These are phyloP conservation scores for Lochmaea capreae DNA, from an alignment of 2,888 invertebrate genomes.

Conservation along the genomic window DNA sequence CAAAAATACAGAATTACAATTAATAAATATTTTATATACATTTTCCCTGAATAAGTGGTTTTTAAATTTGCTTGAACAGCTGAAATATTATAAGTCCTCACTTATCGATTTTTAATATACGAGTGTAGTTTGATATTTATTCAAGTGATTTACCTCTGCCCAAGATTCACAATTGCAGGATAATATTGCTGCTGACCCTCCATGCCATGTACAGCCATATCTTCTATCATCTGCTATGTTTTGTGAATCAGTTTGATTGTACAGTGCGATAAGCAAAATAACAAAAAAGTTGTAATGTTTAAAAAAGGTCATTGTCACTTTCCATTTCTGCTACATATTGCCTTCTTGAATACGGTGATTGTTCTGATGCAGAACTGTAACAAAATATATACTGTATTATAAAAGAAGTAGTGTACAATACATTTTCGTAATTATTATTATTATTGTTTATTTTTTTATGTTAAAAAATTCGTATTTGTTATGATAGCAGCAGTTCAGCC, in stretches of 20 bases:
- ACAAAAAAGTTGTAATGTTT: conserved; percentile 1
- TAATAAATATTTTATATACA: background rate
- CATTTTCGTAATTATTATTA: background rate
- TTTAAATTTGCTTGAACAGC: background rate
- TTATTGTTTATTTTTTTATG: no score
- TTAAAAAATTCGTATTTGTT: no score
- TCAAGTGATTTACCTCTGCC: conserved; percentile 53
- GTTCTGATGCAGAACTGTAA: conserved; percentile 14
- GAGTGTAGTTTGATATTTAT: no score
- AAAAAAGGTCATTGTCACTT: conserved; percentile 30
- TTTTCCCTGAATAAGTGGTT: background rate
- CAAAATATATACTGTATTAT: background rate
- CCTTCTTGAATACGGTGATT: background rate
- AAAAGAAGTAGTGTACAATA: background rate
- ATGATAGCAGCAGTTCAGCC: no score
- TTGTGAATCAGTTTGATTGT: conserved; percentile 20
- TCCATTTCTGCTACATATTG: conserved; percentile 33
- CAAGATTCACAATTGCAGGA: conserved; percentile 57
- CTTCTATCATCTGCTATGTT: conserved; percentile 57
- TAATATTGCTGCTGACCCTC: conserved; percentile 56
- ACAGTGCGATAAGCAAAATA: background rate
- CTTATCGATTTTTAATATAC: no score
- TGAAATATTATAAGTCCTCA: no score
- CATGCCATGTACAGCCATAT: conserved; percentile 61
- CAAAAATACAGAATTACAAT: background rate